Base-by-base conservation (phyloP, 2,888 invertebrate species). In the Tridacna crocea region DNA sequence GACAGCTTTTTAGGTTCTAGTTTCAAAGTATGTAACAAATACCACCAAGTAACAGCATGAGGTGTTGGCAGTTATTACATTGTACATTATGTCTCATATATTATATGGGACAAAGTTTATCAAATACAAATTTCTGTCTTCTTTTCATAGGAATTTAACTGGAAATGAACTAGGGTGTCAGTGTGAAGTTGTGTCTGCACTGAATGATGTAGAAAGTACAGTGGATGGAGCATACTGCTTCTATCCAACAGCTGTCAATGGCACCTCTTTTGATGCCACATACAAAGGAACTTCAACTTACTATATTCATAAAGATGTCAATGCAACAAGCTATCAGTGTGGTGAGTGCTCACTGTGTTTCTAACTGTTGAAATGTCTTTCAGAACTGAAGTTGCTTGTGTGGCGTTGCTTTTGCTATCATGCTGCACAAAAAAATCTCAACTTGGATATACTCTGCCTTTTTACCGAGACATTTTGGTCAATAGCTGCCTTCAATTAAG, bases 121-220 rank as follows among this genome's bases (percentile, higher is more conserved):
- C 36, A 36, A 36, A 36, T 36, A 8, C 3, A 24, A 15, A 26
- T 61, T 11, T n/a, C n/a, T 55, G 10, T 75, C 22, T 26, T 51
- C 19, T 48, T 36, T n/a, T 60, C 61, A 22, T 48, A 84, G 84
- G 46, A 65, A 26, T n/a, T 70, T 84, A 4, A 79, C 79, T 12
- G 75, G 72, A 15, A 87, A 84, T 73, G 80, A 82, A 10, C 51
- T 87, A 12, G 84, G 80, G 4, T 87, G 87, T 48, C 79, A 80
- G 17, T 87, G 87, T 58, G 82, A 87, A 22, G 72, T 84, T 3
- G 77, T 84, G 36, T 68, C 77, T 0, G 63, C 82, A 1, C 15
- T 87, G 6, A 46, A 77, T 58, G 81, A 76, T 47, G 81, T 87
- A 0, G 12, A 48, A 13, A 27, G 58, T 22, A 24, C 77, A 4